phyloP scores from a whole-genome alignment of 2,113 vertebrate species.

The Hypomesus transpacificus region DNA sequence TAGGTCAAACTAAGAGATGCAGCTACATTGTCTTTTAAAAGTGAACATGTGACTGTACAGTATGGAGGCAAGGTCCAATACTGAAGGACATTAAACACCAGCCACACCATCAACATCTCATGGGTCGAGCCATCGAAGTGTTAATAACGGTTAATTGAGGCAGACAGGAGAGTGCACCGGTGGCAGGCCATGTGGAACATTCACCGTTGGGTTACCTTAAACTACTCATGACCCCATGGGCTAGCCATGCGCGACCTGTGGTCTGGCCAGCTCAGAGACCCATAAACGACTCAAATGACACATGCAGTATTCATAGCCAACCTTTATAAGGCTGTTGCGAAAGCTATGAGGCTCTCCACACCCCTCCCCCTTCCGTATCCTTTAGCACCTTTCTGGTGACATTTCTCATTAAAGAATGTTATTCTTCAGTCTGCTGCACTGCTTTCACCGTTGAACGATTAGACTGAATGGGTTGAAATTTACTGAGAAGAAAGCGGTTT shows the following conservation, averaged over 20 bases:
- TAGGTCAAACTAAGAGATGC: too few species aligned
- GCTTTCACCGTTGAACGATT: conserved; percentile 53
- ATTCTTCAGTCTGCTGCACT: conserved; percentile 41
- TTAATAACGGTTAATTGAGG: conserved; percentile 47
- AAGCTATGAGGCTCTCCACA: not conserved
- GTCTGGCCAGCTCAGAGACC: conserved; percentile 15
- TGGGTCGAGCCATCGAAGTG: conserved; percentile 38
- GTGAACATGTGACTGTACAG: conserved; percentile 14
- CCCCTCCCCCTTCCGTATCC: not conserved
- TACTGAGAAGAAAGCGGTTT: conserved; percentile 13
- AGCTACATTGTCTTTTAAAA: too few species aligned
- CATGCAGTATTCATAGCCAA: conserved; percentile 40
- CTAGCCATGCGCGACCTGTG: conserved; percentile 35
- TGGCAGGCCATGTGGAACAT: conserved; percentile 39
- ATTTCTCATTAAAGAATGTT: conserved; percentile 43
- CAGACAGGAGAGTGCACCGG: conserved; percentile 11
- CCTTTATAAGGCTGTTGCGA: conserved; percentile 9
- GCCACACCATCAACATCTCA: conserved; percentile 1
- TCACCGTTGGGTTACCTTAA: conserved; percentile 44
- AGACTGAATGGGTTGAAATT: conserved; percentile 48
- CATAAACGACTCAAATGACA: conserved; percentile 21
- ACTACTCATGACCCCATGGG: conserved; percentile 51
- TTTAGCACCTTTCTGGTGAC: conserved; percentile 34
- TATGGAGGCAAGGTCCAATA: conserved; percentile 13
- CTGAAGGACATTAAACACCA: conserved; percentile 4